These are phyloP conservation scores for Monodelphis domestica DNA, from an alignment of 2,797 vertebrate genomes.

Conservation along the genomic window DNA sequence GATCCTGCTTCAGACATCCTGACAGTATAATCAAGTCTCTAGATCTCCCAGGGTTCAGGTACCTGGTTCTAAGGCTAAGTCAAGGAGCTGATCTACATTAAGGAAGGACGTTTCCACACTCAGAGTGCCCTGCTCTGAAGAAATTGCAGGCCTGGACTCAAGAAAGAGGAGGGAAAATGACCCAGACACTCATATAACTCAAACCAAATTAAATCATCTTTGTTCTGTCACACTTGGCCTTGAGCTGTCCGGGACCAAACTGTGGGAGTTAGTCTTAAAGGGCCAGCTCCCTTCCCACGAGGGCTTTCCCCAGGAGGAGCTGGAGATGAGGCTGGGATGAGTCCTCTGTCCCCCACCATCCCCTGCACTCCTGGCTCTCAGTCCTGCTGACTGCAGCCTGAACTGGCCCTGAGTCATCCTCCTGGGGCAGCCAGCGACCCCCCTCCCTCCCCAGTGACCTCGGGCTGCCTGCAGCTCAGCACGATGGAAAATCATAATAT, in stretches of 20 bases:
- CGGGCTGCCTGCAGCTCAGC: conserved; percentile 22
- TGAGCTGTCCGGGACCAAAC: neutral
- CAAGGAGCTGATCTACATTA: neutral
- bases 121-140: neutral
- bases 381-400: neutral
- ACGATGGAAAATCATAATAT: conserved; percentile 70
- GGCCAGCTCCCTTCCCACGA: neutral
- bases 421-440: conserved; percentile 74
- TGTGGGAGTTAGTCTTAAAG: neutral
- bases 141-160: neutral
- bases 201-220: neutral
- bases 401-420: conserved; percentile 70
- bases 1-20: neutral
- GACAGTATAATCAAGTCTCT: neutral
- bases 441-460: conserved; percentile 73
- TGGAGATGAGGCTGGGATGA: neutral
- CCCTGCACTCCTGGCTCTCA: conserved; percentile 50
- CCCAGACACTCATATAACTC: neutral
- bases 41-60: neutral
- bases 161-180: neutral
- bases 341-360: neutral
- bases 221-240: neutral
- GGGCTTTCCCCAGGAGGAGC: neutral
- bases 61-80: neutral
- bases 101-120: neutral